These are phyloP conservation scores for Aldrovandia affinis DNA, from an alignment of 2,797 vertebrate genomes.

Conservation along the genomic window DNA sequence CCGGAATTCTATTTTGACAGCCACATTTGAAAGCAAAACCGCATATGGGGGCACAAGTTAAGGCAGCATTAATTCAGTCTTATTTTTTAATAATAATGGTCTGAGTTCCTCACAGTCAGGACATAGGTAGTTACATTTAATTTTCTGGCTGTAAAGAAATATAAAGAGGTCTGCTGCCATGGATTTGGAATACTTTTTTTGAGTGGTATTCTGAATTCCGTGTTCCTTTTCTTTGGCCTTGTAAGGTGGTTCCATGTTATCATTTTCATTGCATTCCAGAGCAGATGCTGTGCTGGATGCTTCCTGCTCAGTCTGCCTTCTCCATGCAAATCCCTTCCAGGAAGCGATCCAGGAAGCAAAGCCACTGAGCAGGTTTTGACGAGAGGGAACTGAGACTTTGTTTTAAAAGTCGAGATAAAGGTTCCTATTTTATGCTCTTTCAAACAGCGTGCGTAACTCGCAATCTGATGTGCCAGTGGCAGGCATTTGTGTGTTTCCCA, in stretches of 20 bases:
- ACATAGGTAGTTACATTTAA: background rate
- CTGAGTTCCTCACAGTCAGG: background rate
- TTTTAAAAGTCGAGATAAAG: background rate
- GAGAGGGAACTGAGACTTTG: background rate
- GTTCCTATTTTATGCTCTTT: background rate
- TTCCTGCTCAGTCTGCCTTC: conserved; percentile 25
- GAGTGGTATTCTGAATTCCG: no score
- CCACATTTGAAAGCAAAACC: background rate
- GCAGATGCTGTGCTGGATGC: background rate
- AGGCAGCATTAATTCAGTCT: background rate
- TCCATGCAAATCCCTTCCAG: conserved; percentile 61
- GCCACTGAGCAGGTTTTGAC: background rate
- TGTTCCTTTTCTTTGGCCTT: no score
- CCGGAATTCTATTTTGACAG: background rate
- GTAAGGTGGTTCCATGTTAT: background rate
- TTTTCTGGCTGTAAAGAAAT: background rate
- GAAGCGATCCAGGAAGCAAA: conserved; percentile 49
- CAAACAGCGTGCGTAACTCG: background rate
- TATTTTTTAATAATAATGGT: background rate
- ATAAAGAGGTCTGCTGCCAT: background rate
- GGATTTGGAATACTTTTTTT: background rate
- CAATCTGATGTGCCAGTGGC: background rate
- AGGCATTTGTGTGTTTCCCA: background rate
- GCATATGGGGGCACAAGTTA: background rate
- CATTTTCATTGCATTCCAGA: background rate